Evolutionary conservation across 2,888 invertebrate species (phyloP).

Genomic region (Pyrocoelia pectoralis): DNA sequence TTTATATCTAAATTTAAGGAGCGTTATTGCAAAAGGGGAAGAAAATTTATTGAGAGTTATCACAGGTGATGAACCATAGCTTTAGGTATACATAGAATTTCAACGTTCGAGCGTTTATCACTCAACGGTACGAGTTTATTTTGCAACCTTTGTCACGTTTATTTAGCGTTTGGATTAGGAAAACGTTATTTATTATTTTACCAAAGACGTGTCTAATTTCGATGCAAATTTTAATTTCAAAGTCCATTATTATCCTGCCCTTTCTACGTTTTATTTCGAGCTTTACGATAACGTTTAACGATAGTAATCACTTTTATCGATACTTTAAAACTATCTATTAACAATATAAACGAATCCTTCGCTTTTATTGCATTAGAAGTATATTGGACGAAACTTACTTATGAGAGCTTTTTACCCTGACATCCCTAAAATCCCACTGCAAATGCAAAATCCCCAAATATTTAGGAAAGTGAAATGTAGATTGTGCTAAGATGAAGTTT

Average conservation of each 20-base stretch:
- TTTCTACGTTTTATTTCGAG: neutral
- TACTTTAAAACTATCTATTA: neutral
- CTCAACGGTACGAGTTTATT: no score
- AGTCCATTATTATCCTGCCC: no score
- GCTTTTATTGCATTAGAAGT: neutral
- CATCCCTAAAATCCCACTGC: no score
- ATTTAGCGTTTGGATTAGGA: neutral
- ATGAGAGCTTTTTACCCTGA: no score
- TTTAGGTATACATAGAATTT: neutral
- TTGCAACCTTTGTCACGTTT: neutral
- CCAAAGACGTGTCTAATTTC: neutral
- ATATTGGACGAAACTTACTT: neutral
- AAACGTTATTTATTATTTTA: neutral
- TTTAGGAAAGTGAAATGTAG: neutral
- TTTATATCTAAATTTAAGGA: constrained; percentile 7
- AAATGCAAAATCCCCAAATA: neutral
- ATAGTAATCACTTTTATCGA: neutral
- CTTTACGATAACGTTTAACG: neutral
- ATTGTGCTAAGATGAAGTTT: constrained; percentile 1
- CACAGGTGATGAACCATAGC: constrained; percentile 9
- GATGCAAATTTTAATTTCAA: no score
- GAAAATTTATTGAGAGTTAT: constrained; percentile 7
- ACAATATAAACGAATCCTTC: neutral
- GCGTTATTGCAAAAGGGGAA: constrained; percentile 7
- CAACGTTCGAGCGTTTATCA: neutral